phyloP scores from a whole-genome alignment of 2,113 vertebrate species.

The Circaetus cinerascens region DNA sequence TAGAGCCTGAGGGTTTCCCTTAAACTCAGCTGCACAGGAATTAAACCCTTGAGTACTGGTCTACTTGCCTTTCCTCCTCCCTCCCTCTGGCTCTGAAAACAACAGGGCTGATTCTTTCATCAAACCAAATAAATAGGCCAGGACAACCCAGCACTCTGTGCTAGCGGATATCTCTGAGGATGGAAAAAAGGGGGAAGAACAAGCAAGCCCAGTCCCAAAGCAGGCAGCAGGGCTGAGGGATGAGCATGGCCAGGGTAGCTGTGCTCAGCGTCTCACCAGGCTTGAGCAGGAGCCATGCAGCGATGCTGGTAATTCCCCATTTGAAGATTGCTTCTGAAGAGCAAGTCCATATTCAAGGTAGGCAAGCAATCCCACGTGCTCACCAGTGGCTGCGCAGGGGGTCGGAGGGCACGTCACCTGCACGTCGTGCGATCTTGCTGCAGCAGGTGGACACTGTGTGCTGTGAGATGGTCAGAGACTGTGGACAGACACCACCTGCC shows the following conservation, averaged over 20 bases:
- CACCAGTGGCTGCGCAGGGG: rapidly evolving
- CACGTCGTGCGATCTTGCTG: rapidly evolving
- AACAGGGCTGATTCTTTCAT: neutral
- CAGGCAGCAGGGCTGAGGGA: neutral
- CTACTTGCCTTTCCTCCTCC: neutral
- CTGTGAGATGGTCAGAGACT: neutral
- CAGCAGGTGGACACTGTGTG: rapidly evolving
- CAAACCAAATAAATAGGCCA: neutral
- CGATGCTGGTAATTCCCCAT: neutral
- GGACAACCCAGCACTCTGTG: neutral
- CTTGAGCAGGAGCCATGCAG: neutral
- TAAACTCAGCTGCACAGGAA: neutral
- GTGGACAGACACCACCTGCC: neutral
- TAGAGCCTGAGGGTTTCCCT: neutral
- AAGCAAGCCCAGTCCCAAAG: neutral
- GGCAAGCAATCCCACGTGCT: rapidly evolving
- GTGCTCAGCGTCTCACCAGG: neutral
- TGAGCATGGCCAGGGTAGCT: rapidly evolving
- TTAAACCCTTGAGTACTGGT: rapidly evolving
- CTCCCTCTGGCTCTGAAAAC: neutral
- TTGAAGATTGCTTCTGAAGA: neutral
- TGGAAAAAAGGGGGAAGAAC: neutral
- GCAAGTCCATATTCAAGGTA: neutral
- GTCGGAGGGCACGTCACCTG: neutral
- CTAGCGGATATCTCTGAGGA: neutral